These are phyloP conservation scores for Orchesellides sinensis DNA, from an alignment of 2,888 invertebrate genomes.

Conservation along the genomic window DNA sequence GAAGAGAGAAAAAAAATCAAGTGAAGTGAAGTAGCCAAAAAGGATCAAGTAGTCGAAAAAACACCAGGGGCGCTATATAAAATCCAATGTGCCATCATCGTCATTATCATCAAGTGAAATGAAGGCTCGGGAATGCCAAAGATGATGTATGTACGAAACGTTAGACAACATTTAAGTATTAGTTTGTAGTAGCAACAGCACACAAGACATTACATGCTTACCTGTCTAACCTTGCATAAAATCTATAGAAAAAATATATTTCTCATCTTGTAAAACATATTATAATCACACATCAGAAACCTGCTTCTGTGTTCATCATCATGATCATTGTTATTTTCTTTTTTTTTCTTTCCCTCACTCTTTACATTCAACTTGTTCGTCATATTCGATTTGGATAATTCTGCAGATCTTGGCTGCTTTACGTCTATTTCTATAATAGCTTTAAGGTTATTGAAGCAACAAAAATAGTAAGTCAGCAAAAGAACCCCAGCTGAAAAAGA, in stretches of 20 bases:
- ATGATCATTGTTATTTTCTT: slow-evolving; percentile 6
- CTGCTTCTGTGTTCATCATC: slow-evolving; percentile 10
- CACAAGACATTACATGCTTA: not conserved
- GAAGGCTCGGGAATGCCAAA: slow-evolving; percentile 34
- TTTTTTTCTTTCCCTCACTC: not conserved
- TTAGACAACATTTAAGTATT: not conserved
- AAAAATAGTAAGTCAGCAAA: not conserved
- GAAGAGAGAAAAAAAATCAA: not conserved
- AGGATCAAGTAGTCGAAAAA: slow-evolving; percentile 27
- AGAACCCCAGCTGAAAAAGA: not conserved
- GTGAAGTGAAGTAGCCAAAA: slow-evolving; percentile 46
- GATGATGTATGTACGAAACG: slow-evolving; percentile 12
- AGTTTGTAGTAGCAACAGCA: not conserved
- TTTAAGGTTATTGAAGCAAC: not conserved
- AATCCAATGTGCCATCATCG: slow-evolving; percentile 36
- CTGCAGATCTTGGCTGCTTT: not conserved
- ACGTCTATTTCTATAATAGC: not conserved
- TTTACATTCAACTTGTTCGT: not conserved
- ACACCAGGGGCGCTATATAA: slow-evolving; percentile 41
- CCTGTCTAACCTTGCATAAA: slow-evolving; percentile 11
- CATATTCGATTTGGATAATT: not conserved
- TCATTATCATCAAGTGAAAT: slow-evolving; percentile 17
- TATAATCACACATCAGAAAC: slow-evolving; percentile 39
- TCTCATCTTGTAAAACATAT: slow-evolving; percentile 27
- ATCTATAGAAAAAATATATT: not conserved